Percentiles rank a stretch among this genome's conserved stretches.
These are phyloP conservation scores for Conger conger DNA, from an alignment of 2,113 vertebrate species.

Conservation along the genomic window DNA sequence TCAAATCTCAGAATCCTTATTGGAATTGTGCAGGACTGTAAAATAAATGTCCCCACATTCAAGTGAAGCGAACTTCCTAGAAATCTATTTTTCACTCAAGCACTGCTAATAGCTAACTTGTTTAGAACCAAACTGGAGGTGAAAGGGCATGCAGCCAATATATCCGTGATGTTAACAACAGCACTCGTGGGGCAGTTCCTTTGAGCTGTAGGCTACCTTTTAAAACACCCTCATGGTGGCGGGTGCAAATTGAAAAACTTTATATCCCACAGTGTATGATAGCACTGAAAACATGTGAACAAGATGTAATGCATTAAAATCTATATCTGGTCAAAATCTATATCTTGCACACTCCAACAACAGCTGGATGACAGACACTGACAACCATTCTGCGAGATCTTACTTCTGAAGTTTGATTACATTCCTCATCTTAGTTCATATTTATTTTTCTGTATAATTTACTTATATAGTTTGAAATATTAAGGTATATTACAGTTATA, in stretches of 20 bases:
- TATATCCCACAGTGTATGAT: background rate
- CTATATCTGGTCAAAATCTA: background rate
- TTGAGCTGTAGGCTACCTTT: background rate
- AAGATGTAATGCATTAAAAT: background rate
- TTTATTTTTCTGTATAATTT: too few species aligned
- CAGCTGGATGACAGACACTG: background rate
- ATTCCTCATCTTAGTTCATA: too few species aligned
- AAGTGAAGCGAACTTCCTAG: conserved; percentile 45
- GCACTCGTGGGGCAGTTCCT: background rate
- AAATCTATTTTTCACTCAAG: conserved; percentile 32
- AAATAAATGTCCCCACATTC: conserved; percentile 49
- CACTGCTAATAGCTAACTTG: conserved; percentile 53
- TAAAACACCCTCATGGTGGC: background rate
- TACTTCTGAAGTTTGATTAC: background rate
- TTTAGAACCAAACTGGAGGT: conserved; percentile 1
- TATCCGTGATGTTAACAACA: background rate
- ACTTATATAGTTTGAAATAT: too few species aligned
- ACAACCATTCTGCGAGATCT: background rate
- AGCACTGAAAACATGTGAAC: background rate
- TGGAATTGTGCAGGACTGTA: conserved; percentile 46
- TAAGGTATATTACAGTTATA: too few species aligned
- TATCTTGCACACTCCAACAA: background rate
- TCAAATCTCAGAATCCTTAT: conserved; percentile 44
- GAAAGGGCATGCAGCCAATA: background rate
- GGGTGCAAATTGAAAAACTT: background rate